A percentile compares a stretch with the other conserved stretches of the same genome.
Conservation (phyloP, 2,113 vertebrate genomes). For the Egretta garzetta region DNA sequence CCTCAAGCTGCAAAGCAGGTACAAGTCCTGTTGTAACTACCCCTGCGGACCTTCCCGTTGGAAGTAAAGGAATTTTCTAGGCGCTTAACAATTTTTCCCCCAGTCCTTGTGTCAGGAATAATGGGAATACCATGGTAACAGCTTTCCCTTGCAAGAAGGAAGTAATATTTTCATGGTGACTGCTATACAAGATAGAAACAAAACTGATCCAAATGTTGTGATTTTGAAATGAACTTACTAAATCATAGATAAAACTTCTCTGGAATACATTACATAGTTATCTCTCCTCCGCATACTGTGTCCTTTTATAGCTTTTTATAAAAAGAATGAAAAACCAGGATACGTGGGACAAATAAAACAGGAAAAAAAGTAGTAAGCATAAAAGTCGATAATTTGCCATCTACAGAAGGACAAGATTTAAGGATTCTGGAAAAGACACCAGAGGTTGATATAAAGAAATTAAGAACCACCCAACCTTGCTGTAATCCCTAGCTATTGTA, state of each 20-base stretch:
- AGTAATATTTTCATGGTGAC: not conserved
- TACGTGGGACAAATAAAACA: not conserved
- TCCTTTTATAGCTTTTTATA: not conserved
- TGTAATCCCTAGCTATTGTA: not conserved
- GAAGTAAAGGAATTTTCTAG: not conserved
- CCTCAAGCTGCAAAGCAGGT: not conserved
- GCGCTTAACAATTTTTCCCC: not conserved
- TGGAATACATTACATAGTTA: not conserved
- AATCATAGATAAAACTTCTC: not conserved
- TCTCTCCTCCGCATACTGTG: not conserved
- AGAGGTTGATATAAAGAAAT: not conserved
- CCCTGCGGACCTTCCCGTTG: not conserved
- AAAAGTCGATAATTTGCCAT: not conserved
- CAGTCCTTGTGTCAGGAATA: not conserved
- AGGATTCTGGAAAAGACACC: not conserved
- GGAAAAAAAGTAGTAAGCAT: not conserved
- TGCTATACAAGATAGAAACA: not conserved
- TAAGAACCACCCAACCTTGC: not conserved
- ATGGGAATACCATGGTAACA: constrained; percentile 36
- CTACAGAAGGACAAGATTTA: not conserved
- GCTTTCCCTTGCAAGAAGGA: not conserved
- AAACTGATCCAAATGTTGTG: not conserved
- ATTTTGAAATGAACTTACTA: not conserved
- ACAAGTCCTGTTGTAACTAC: not conserved
- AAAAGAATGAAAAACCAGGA: not conserved